phyloP scores from a whole-genome alignment of 1,140 invertebrate species.

The Diorhabda elongata region DNA sequence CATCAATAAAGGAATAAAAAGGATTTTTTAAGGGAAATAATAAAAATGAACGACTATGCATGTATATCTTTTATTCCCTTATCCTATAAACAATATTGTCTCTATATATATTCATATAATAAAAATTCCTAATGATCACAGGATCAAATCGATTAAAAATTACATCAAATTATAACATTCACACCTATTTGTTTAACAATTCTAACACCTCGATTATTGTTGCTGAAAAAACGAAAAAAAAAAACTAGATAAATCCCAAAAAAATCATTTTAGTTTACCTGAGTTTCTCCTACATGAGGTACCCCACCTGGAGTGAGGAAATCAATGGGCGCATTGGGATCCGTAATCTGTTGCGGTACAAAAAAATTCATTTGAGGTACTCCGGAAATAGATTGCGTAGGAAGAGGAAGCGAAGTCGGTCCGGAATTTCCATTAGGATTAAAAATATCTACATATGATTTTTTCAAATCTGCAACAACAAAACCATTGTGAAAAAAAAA shows the following conservation, averaged over 20 bases:
- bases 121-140: conserved; percentile 15
- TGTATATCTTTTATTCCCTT: conserved; percentile 13
- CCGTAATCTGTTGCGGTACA: conserved; percentile 54
- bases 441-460: conserved; percentile 82
- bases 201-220: not conserved
- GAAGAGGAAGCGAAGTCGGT: conserved; percentile 48
- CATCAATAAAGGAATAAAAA: no score
- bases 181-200: not conserved
- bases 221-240: not conserved
- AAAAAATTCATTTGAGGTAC: conserved; percentile 51
- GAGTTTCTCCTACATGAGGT: conserved; percentile 25
- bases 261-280: conserved; percentile 20
- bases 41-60: no score
- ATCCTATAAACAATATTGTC: not conserved
- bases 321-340: conserved; percentile 55
- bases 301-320: conserved; percentile 51
- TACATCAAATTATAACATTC: conserved; percentile 6
- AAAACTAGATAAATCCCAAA: not conserved
- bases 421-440: conserved; percentile 58
- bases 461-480: conserved; percentile 61
- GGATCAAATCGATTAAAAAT: conserved; percentile 10
- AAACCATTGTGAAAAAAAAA: conserved; percentile 7
- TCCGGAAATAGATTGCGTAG: conserved; percentile 38
- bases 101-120: conserved; percentile 4
- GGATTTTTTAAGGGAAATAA: no score